Conservation (phyloP, 2,888 invertebrate species). For the Aphidoletes aphidimyza region DNA sequence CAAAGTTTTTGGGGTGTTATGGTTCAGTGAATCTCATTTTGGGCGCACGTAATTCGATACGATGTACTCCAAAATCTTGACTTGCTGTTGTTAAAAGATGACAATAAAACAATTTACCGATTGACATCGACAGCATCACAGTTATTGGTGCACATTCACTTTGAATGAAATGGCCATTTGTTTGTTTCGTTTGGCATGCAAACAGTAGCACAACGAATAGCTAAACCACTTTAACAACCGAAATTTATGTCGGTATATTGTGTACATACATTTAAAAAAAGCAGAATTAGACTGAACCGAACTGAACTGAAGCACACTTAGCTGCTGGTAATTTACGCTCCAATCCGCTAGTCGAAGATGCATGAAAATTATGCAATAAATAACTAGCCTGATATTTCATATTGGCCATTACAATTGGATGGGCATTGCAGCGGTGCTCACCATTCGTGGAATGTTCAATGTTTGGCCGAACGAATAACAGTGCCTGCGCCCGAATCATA, state of each 20-base stretch:
- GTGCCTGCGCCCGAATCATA: not conserved
- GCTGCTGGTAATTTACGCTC: not conserved
- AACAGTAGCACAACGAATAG: not conserved
- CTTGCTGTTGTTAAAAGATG: not conserved
- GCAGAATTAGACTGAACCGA: slow-evolving; percentile 9
- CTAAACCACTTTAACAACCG: not conserved
- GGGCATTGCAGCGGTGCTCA: not conserved
- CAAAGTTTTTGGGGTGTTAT: slow-evolving; percentile 20
- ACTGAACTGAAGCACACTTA: too few relatives aligned
- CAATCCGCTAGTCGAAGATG: not conserved
- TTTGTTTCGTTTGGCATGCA: not conserved
- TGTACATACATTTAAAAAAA: too few relatives aligned
- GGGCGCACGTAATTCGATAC: not conserved
- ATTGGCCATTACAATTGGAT: not conserved
- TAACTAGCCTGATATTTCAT: slow-evolving; percentile 10
- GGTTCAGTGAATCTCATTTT: not conserved
- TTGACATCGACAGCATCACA: not conserved
- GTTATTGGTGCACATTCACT: not conserved
- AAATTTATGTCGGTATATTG: not conserved
- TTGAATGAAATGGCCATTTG: not conserved
- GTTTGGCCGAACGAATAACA: not conserved
- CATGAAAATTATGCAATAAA: slow-evolving; percentile 50
- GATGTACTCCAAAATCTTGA: not conserved
- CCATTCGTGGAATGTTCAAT: not conserved
- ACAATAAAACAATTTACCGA: not conserved